phyloP scores from a whole-genome alignment of 2,888 invertebrate species.

The Hydroisotoma schaefferi region DNA sequence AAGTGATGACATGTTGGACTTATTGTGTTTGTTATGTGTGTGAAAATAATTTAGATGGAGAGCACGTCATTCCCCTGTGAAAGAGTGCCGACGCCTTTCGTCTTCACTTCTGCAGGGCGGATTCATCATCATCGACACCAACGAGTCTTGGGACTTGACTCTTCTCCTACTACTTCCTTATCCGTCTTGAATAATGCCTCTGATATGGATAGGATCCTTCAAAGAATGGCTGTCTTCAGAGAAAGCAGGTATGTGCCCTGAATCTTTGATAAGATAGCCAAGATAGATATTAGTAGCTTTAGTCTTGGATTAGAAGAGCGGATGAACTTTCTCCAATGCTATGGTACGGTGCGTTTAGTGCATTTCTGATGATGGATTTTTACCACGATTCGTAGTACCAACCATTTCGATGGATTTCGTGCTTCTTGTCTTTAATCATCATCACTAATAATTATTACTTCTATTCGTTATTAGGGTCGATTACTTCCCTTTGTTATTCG shows the following conservation, averaged over 20 bases:
- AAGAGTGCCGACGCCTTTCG: slow-evolving; percentile 45
- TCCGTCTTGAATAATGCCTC: slow-evolving; percentile 1
- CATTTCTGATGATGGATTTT: slow-evolving; percentile 1
- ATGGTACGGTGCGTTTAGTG: too few species aligned
- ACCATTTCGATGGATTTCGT: too few species aligned
- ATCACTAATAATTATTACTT: too few species aligned
- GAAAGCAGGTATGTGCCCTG: slow-evolving; percentile 42
- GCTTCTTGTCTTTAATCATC: slow-evolving; percentile 2
- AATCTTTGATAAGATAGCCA: slow-evolving; percentile 21
- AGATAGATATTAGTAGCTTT: too few species aligned
- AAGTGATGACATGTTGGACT: slow-evolving; percentile 5
- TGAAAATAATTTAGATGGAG: slow-evolving; percentile 45
- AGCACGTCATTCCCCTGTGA: slow-evolving; percentile 42
- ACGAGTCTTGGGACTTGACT: slow-evolving; percentile 24
- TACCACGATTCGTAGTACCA: too few species aligned
- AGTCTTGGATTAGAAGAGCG: too few species aligned
- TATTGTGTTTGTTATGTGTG: slow-evolving; percentile 6
- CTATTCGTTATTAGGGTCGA: too few species aligned
- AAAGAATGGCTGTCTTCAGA: slow-evolving; percentile 36
- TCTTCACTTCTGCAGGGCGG: slow-evolving; percentile 34
- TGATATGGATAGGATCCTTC: slow-evolving; percentile 7
- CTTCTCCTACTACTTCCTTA: too few species aligned
- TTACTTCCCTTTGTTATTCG: too few species aligned
- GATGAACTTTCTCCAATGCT: too few species aligned
- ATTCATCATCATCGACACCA: slow-evolving; percentile 29